Evolutionary conservation across 1,140 invertebrate species (phyloP).

Genomic region (Stegodyphus mimosarum): DNA sequence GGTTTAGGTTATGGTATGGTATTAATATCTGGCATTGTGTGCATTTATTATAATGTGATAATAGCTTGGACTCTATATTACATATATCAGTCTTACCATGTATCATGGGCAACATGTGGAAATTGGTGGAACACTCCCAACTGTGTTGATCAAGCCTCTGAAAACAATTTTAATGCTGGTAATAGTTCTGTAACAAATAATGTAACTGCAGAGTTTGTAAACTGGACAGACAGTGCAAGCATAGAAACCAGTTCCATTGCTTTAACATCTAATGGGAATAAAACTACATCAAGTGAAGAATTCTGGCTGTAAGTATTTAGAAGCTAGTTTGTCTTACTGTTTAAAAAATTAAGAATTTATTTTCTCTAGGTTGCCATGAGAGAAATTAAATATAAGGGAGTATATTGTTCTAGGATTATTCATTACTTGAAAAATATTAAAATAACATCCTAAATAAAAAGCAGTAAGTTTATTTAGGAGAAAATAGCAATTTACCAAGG

Average conservation of each 20-base stretch:
- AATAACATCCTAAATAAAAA: no score
- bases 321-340: background rate
- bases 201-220: no score
- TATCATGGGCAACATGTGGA: slow-evolving; percentile 68
- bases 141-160: slow-evolving; percentile 28
- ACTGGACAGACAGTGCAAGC: no score
- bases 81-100: slow-evolving; percentile 68
- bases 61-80: slow-evolving; percentile 79
- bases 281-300: slow-evolving; percentile 61
- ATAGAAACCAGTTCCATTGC: no score
- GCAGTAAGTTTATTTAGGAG: no score
- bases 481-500: no score
- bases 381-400: no score
- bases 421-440: no score
- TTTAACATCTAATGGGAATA: slow-evolving; percentile 3
- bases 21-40: slow-evolving; percentile 77
- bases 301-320: slow-evolving; percentile 60
- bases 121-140: slow-evolving; percentile 58
- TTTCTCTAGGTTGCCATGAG: no score
- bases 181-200: no score
- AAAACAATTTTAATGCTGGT: background rate
- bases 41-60: slow-evolving; percentile 80
- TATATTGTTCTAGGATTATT: no score
- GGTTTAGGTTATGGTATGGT: slow-evolving; percentile 72
- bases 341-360: no score